These are phyloP conservation scores for Mamestra brassicae DNA, from an alignment of 2,888 invertebrate species.

Conservation along the genomic window DNA sequence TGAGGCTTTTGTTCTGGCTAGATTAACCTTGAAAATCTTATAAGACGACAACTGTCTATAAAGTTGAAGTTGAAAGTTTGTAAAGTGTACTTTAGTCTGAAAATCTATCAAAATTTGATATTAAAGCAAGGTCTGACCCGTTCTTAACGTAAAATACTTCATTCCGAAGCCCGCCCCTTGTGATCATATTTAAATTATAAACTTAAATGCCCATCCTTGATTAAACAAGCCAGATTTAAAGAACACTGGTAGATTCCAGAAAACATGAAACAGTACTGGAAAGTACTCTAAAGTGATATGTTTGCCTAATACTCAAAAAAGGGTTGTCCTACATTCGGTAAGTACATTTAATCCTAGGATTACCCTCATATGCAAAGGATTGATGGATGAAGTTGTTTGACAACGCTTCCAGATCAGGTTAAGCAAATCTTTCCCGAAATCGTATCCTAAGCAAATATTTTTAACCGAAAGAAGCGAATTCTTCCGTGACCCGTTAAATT, in stretches of 20 bases:
- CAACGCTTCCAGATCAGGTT: constrained; percentile 38
- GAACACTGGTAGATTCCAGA: no score
- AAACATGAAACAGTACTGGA: neutral
- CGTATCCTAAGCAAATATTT: constrained; percentile 52
- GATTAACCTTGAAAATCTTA: neutral
- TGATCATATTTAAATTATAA: neutral
- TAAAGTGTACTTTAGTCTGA: no score
- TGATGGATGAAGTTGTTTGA: constrained; percentile 46
- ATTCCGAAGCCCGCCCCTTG: neutral
- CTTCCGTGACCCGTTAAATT: neutral
- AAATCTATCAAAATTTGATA: no score
- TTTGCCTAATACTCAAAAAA: constrained; percentile 43
- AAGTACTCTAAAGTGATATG: constrained; percentile 12
- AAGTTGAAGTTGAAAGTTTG: no score
- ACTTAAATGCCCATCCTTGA: neutral
- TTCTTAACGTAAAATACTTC: no score
- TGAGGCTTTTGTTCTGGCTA: neutral
- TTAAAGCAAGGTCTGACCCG: neutral
- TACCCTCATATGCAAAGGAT: constrained; percentile 26
- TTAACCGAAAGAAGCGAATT: neutral
- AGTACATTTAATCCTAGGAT: constrained; percentile 39
- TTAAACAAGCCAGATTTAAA: neutral
- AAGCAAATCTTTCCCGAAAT: constrained; percentile 30
- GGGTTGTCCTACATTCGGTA: constrained; percentile 38
- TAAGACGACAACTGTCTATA: no score